Evolutionary conservation across 2,797 vertebrate genomes (phyloP), one percentile per base, ranked within the genome.

Genomic region (Coendou prehensilis): DNA sequence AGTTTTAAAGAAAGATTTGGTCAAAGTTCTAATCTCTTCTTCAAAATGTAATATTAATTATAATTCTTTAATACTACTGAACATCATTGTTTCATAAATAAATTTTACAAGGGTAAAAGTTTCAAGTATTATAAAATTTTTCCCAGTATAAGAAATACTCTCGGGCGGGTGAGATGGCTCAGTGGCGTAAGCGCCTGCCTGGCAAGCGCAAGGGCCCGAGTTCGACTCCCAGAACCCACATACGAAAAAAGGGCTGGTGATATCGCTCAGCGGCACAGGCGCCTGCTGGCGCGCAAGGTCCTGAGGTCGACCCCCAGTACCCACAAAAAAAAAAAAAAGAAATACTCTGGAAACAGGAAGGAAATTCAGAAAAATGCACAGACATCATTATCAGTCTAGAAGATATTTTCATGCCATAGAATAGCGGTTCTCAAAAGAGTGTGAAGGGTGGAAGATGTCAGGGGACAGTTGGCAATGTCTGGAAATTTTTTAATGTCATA

Each of bases 1-100:
- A 71, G 28, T 82, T 94, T 95, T 84, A 73, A 64, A 92, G 64
- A 92, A 57, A 87, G 9, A 17, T 80, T 14, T 92, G 26, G 9
- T 59, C 41, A 79, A 90, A 92, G 33, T 87, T 33, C 17, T 50
- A 89, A 82, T 45, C 45, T 90, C 52, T 96, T 92, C 93, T 93
- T 81, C 82, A 64, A 94, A 94, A 87, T 82, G n/a, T 56, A 94
- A 93, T 23, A 13, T 61, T 56, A 23, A 9, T 30, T 86, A 88
- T 5, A 89, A 88, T 18, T 87, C n/a, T 75, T 89, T 88, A 95
- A 90, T 41, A 76, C 9, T 93, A 64, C 3, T 85, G 30, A 57
- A 26, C 7, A 85, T 26, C 4, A 73, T 86, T 41, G 5, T 82
- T 22, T 67, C n/a, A 73, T 54, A 94, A 57, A 92, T 63, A 81